Conservation (phyloP, 2,797 vertebrate species). For the Sparus aurata region DNA sequence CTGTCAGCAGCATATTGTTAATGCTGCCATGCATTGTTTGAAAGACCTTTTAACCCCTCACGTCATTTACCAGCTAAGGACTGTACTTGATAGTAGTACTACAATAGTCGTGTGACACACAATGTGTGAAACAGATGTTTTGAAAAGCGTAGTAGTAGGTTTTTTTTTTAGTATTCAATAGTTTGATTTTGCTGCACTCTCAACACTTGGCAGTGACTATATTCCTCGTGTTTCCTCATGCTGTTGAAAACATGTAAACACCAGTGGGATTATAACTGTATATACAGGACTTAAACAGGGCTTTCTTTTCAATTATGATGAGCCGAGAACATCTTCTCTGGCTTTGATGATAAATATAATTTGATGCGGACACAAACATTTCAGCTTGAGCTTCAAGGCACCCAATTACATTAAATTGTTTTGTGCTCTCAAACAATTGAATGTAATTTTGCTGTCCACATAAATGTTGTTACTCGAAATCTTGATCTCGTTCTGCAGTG, state of each 20-base stretch:
- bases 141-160: not conserved
- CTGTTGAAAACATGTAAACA: not conserved
- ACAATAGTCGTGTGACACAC: conserved; percentile 1
- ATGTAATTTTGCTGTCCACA: conserved; percentile 1
- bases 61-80: conserved; percentile 45
- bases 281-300: not conserved
- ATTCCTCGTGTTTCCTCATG: not conserved
- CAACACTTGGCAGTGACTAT: not conserved
- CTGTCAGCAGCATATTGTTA: conserved; percentile 63
- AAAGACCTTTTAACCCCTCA: conserved; percentile 66
- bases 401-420: too few species aligned
- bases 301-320: not conserved
- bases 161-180: not conserved
- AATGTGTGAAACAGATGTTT: conserved; percentile 15
- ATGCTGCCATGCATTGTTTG: conserved; percentile 66
- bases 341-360: not conserved
- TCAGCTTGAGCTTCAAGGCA: not conserved
- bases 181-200: not conserved
- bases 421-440: not conserved
- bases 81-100: conserved; percentile 18
- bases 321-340: not conserved
- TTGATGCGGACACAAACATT: not conserved
- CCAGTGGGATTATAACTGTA: not conserved
- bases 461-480: not conserved
- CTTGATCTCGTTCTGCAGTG: not conserved